Evolutionary conservation across 2,797 vertebrate species (phyloP), one percentile per base, ranked within the genome.

Genomic region (Monodelphis domestica): DNA sequence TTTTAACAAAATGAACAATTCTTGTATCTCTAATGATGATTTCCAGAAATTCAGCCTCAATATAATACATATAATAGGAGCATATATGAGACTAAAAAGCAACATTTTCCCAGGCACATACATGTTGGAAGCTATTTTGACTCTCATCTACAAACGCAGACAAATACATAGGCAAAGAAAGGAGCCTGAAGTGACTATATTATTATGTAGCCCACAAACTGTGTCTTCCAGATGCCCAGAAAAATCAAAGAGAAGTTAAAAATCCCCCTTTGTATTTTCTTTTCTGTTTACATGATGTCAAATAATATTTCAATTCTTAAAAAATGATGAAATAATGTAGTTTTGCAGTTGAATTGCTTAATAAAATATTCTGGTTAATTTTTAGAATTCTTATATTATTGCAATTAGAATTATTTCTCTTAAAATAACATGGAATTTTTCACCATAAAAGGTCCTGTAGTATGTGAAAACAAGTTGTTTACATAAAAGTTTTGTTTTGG

Each of bases 401-500:
- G 84, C 93, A 50, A 89, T 90, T 59, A 29, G 11, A 88, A 54
- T 0, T 28, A 5, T 93, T 50, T 92, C 28, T 26, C 26, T 87
- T 90, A 56, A 38, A 89, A 54, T 53, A 84, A 91, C 15, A 26
- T 57, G n/a, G n/a, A n/a, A 91, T 90, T 88, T 45, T 38, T 17
- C 89, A 29, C 15, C 30, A 51, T 1, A 90, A 51, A 11, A 50
- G 12, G 3, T 56, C 59, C 45, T 84, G 1, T 1, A 50, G 14
- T 33, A 57, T 54, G 29, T 78, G 24, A 89, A 45, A 95, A 56
- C 88, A 92, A 28, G 0, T 51, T 38, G 3, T 15, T 57, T 50
- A 26, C 33, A 87, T 45, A 7, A 45, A 28, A 50, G 10, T 30
- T 93, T 54, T 78, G 63, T 92, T 95, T 89, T 57, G 53, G 94